phyloP scores from a whole-genome alignment of 1,140 invertebrate species.

The Drosophila kikkawai region DNA sequence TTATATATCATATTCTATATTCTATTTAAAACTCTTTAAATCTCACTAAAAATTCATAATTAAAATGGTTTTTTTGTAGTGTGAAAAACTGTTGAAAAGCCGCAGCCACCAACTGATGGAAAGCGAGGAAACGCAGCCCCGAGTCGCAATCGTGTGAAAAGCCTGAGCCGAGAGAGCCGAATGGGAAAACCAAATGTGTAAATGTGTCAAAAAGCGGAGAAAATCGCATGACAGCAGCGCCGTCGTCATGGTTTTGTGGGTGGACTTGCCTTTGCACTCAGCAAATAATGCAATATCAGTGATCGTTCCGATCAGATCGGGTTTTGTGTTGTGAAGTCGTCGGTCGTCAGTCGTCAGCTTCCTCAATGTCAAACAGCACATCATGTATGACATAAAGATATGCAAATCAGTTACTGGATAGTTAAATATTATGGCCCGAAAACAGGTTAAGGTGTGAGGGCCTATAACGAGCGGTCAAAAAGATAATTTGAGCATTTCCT shows the following conservation, averaged over 20 bases:
- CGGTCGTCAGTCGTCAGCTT: conserved; percentile 1
- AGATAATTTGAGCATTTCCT: background rate
- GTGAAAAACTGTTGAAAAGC: conserved; percentile 44
- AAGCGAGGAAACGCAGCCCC: conserved; percentile 34
- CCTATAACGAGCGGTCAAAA: too few species aligned
- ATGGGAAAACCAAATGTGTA: conserved; percentile 69
- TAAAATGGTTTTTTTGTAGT: background rate
- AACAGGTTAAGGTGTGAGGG: conserved; percentile 39
- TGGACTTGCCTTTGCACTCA: conserved; percentile 33
- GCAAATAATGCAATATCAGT: conserved; percentile 14
- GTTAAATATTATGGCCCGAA: conserved; percentile 33
- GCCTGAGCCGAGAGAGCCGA: conserved; percentile 35
- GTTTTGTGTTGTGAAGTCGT: conserved; percentile 29
- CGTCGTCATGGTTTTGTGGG: conserved; percentile 19
- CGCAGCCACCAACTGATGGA: conserved; percentile 9
- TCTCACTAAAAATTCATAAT: too few species aligned
- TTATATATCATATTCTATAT: background rate
- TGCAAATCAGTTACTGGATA: conserved; percentile 45
- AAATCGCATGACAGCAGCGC: conserved; percentile 48
- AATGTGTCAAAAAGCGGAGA: conserved; percentile 74
- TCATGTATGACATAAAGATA: conserved; percentile 48
- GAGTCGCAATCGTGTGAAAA: conserved; percentile 62
- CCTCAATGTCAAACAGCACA: conserved; percentile 64
- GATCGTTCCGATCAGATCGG: conserved; percentile 16
- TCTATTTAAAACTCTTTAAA: background rate